Base-by-base conservation (phyloP, 2,888 invertebrate species). In the Ernsta delagoae region DNA sequence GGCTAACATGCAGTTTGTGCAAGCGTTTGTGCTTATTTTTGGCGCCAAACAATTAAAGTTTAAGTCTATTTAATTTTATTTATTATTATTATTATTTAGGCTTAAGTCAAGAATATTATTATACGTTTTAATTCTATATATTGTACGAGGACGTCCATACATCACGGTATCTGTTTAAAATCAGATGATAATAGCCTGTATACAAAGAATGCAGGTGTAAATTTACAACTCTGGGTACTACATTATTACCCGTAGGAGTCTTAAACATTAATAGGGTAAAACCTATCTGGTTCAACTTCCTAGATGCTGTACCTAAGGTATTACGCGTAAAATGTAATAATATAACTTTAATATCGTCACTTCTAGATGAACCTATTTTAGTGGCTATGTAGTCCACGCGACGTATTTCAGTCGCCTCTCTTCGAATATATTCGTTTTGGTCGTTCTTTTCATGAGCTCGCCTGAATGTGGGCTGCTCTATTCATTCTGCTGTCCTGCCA, bases 351-450 rank as follows among this genome's bases (percentile, higher is more conserved):
- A 31, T 16, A 54, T 31, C 53, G 70, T 41, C 78, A 48, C 70
- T 73, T 85, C 83, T 70, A 84, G 82, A 48, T 48, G 1, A 4
- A 59, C n/a, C n/a, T 48, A 56, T 45, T 24, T 53, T 50, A 4
- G 63, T 12, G 48, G 39, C 60, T 53, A 59, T 60, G 68, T 57
- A 70, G 68, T 70, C 81, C 77, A 78, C 73, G 82, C 84, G 83
- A 87, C 85, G 86, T 90, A 89, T 90, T 88, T 87, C 83, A 88
- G 87, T 83, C 85, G 88, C 86, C 87, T 82, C 86, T 88, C 88
- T 82, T 77, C 77, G 75, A 88, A 89, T 88, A 86, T 88, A 89
- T 90, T 88, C 86, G 86, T 83, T 88, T 88, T 84, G 87, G 88
- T 89, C 80, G 87, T 83, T 89, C 90, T 89, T 89, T 90, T 90